Percentiles rank a stretch among this genome's conserved stretches.
These are phyloP conservation scores for Salvelinus fontinalis DNA, from an alignment of 2,113 vertebrate species.

Conservation along the genomic window DNA sequence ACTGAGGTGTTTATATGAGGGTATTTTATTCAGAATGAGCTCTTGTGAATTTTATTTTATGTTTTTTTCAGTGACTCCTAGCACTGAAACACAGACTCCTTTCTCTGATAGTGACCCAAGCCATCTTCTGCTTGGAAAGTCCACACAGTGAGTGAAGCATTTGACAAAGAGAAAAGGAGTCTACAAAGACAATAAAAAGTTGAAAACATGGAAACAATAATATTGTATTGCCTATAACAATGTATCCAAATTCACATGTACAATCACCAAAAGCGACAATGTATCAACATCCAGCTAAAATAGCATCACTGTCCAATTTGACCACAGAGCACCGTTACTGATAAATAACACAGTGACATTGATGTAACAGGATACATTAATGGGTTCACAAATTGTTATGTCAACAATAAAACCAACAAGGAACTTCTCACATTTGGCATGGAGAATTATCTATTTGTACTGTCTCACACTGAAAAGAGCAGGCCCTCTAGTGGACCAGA, in stretches of 20 bases:
- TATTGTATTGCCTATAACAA: background rate
- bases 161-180: too few species aligned
- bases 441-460: background rate
- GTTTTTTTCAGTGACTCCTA: too few species aligned
- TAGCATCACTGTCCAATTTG: background rate
- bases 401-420: conserved; percentile 3
- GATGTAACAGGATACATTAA: conserved; percentile 6
- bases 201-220: background rate
- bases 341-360: background rate
- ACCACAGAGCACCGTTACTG: background rate
- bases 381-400: background rate
- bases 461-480: background rate
- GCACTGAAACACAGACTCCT: too few species aligned
- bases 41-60: too few species aligned
- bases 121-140: too few species aligned
- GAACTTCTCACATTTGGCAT: background rate
- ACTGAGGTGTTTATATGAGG: too few species aligned
- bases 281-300: background rate
- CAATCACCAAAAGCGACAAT: background rate
- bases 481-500: background rate
- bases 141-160: too few species aligned
- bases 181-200: too few species aligned
- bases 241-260: background rate
- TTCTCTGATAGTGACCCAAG: too few species aligned
- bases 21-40: too few species aligned